Conservation (phyloP, 2,113 vertebrate species). For the Pelecanus crispus region DNA sequence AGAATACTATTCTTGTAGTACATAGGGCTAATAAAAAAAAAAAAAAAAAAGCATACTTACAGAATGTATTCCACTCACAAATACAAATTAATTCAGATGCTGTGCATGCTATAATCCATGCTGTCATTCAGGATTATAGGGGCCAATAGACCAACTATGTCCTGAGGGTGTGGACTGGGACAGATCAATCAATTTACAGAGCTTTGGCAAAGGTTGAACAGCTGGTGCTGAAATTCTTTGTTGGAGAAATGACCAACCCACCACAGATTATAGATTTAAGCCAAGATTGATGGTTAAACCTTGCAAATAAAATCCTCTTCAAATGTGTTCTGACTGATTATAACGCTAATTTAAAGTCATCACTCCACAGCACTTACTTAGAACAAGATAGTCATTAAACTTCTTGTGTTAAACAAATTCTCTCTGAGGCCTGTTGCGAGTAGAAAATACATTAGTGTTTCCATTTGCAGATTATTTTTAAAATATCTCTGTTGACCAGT, state of each 20-base stretch:
- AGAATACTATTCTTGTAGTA: background rate
- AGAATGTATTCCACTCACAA: background rate
- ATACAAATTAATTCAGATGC: slow-evolving; percentile 2
- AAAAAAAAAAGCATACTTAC: background rate
- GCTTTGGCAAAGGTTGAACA: slow-evolving; percentile 29
- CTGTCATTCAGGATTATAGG: slow-evolving; percentile 40
- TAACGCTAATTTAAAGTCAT: slow-evolving; percentile 36
- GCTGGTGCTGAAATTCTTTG: background rate
- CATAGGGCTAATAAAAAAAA: background rate
- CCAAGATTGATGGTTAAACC: background rate
- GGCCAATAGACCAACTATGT: background rate
- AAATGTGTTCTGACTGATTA: slow-evolving; percentile 20
- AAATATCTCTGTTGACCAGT: slow-evolving; percentile 1
- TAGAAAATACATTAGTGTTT: slow-evolving; percentile 8
- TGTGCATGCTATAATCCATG: background rate
- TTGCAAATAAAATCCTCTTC: slow-evolving; percentile 32
- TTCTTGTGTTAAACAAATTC: background rate
- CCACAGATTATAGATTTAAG: slow-evolving; percentile 37
- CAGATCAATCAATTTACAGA: slow-evolving; percentile 33
- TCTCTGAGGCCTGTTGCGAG: background rate
- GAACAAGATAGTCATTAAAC: slow-evolving; percentile 28
- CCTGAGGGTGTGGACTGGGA: slow-evolving; percentile 28
- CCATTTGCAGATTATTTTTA: slow-evolving; percentile 10
- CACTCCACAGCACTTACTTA: slow-evolving; percentile 14
- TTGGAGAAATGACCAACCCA: background rate